phyloP scores from a whole-genome alignment of 2,797 vertebrate species.

The Lemur catta region DNA sequence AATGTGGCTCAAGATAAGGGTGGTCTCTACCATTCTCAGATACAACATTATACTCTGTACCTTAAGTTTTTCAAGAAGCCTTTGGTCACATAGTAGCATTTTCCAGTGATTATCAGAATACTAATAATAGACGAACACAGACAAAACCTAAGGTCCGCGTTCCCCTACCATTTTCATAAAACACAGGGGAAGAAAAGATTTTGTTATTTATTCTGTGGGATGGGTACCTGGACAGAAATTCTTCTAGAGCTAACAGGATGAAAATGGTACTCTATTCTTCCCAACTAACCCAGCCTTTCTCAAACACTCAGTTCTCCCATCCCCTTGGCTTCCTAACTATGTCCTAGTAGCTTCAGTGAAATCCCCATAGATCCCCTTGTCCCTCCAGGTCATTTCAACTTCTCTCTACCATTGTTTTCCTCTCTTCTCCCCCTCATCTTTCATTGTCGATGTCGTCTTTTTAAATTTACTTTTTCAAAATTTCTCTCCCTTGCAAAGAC shows the following conservation, averaged over 20 bases:
- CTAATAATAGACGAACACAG: neutral
- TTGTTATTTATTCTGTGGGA: neutral
- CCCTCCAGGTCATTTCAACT: neutral
- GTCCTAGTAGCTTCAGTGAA: neutral
- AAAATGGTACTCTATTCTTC: neutral
- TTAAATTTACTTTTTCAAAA: neutral
- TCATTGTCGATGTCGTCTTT: neutral
- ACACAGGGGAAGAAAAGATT: neutral
- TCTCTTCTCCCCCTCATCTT: neutral
- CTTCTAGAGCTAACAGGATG: neutral
- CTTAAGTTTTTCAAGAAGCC: neutral
- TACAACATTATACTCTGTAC: neutral
- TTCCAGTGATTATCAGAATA: neutral
- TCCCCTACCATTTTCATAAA: neutral
- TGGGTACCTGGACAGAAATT: neutral
- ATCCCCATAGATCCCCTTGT: too few species aligned
- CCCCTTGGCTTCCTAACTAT: neutral
- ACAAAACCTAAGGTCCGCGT: neutral
- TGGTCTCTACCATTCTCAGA: neutral
- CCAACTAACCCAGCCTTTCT: neutral
- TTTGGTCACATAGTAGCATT: neutral
- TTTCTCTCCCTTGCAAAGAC: neutral
- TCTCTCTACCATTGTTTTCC: neutral
- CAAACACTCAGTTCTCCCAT: neutral
- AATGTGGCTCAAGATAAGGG: neutral